Evolutionary conservation across 1,140 invertebrate species (phyloP).

Genomic region (Drosophila elegans): DNA sequence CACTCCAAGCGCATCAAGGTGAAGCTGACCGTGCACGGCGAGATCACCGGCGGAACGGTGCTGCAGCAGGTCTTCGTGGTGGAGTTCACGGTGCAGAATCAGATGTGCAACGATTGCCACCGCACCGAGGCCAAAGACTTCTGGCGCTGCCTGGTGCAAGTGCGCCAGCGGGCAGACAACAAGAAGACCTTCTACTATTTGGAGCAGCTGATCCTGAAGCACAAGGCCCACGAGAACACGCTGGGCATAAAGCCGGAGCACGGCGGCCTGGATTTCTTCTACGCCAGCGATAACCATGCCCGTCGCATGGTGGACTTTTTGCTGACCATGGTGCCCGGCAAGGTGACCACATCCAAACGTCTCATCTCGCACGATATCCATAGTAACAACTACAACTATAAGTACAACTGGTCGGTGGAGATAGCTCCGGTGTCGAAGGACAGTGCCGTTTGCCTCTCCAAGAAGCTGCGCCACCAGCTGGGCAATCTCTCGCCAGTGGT

Average conservation of each 20-base stretch:
- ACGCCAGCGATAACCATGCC: slow-evolving; percentile 94
- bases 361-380: slow-evolving; percentile 98
- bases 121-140: slow-evolving; percentile 98
- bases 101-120: slow-evolving; percentile 99
- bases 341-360: slow-evolving; percentile 96
- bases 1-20: slow-evolving; percentile 99
- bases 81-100: slow-evolving; percentile 95
- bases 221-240: slow-evolving; percentile 96
- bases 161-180: slow-evolving; percentile 94
- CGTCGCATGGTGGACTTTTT: slow-evolving; percentile 98
- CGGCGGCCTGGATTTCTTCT: slow-evolving; percentile 99
- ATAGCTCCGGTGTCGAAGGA: slow-evolving; percentile 99
- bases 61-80: slow-evolving; percentile 97
- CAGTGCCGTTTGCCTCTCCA: slow-evolving; percentile 96
- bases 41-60: slow-evolving; percentile 93
- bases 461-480: slow-evolving; percentile 93
- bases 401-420: slow-evolving; percentile 96
- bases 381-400: slow-evolving; percentile 99
- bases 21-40: slow-evolving; percentile 98
- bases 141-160: slow-evolving; percentile 96
- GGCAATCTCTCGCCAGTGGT: slow-evolving; percentile 97
- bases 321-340: slow-evolving; percentile 92
- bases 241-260: slow-evolving; percentile 97
- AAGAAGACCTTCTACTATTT: slow-evolving; percentile 99
- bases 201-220: slow-evolving; percentile 98